phyloP scores from a whole-genome alignment of 37 sponge, comb jelly and placozoan species.

The Agelas oroides region DNA sequence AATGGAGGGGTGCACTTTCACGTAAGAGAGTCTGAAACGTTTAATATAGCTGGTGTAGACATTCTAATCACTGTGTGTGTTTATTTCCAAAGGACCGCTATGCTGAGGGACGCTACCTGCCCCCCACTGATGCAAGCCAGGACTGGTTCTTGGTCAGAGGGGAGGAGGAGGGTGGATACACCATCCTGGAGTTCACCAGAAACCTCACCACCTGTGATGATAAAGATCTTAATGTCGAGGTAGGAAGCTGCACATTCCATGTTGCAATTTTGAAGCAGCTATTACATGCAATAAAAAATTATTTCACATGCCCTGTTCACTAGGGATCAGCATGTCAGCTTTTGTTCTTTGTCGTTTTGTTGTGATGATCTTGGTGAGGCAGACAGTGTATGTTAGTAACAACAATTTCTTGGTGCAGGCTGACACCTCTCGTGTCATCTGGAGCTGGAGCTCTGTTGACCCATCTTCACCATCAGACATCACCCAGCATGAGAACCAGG shows the following conservation, averaged over 20 bases:
- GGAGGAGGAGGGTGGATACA: slow-evolving; percentile 61
- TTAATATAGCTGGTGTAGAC: neutral
- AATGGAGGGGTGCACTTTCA: slow-evolving; percentile 5
- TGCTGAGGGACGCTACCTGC: slow-evolving; percentile 20
- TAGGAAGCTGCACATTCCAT: too few species aligned
- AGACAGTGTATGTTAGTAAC: too few species aligned
- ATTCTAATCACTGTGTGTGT: too few species aligned
- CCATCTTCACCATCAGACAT: neutral
- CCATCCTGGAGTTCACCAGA: slow-evolving; percentile 65
- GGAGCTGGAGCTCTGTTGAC: slow-evolving; percentile 5
- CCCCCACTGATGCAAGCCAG: slow-evolving; percentile 37
- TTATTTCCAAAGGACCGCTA: slow-evolving; percentile 47
- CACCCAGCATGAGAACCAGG: neutral
- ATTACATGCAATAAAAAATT: too few species aligned
- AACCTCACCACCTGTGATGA: slow-evolving; percentile 53
- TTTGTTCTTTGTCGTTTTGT: too few species aligned
- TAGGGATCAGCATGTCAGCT: too few species aligned
- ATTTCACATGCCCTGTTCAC: too few species aligned
- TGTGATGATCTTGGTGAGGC: too few species aligned
- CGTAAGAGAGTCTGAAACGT: too few species aligned
- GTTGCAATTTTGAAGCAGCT: too few species aligned
- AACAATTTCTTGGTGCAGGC: neutral
- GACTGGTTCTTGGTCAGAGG: slow-evolving; percentile 53
- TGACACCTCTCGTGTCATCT: slow-evolving; percentile 23
- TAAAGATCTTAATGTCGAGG: neutral